phyloP scores from a whole-genome alignment of 2,888 invertebrate species.

The Ormia ochracea region DNA sequence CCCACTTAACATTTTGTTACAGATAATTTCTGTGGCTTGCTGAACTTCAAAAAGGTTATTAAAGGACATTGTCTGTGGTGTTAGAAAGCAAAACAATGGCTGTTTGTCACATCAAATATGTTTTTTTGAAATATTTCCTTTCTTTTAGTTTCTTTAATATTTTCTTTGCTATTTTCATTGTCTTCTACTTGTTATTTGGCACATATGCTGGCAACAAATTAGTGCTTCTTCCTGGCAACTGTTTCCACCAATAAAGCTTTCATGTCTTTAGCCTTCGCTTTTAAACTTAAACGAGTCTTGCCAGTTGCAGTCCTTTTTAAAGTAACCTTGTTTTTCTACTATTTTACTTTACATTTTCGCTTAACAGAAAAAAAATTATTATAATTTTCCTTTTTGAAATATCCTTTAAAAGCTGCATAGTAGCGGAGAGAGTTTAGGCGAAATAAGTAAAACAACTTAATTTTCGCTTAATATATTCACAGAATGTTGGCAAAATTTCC shows the following conservation, averaged over 20 bases:
- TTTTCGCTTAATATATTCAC: neutral
- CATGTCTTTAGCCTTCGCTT: neutral
- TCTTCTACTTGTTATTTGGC: too few relatives aligned
- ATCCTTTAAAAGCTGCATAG: neutral
- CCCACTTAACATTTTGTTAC: too few relatives aligned
- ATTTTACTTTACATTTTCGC: neutral
- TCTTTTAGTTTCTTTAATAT: too few relatives aligned
- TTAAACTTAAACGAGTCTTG: conserved; percentile 12
- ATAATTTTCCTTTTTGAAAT: neutral
- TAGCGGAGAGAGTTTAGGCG: neutral
- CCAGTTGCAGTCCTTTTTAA: neutral
- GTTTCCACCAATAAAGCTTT: neutral
- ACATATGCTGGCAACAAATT: too few relatives aligned
- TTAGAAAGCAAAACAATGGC: too few relatives aligned
- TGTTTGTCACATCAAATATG: too few relatives aligned
- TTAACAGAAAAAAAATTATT: neutral
- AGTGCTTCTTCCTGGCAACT: neutral
- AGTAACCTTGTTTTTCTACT: conserved; percentile 9
- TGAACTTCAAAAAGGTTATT: too few relatives aligned
- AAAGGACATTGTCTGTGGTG: too few relatives aligned
- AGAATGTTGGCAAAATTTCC: conserved; percentile 23
- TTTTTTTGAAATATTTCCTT: too few relatives aligned
- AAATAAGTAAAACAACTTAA: neutral
- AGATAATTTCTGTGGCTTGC: too few relatives aligned
- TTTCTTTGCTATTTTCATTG: too few relatives aligned